Conservation (phyloP, 2,113 vertebrate genomes). For the Austrofundulus limnaeus region DNA sequence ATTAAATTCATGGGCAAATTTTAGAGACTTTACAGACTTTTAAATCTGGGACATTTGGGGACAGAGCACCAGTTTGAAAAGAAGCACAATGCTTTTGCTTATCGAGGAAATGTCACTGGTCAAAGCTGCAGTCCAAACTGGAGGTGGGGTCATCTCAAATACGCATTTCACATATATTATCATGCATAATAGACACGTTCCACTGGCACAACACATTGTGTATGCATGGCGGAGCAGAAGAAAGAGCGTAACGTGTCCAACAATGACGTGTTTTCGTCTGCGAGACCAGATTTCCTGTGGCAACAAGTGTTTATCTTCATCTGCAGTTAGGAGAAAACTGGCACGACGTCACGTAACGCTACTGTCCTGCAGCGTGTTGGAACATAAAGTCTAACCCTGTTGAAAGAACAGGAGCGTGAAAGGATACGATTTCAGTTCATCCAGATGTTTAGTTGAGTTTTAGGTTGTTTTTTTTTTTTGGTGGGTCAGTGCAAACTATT, state of each 20-base stretch:
- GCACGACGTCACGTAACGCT: no score
- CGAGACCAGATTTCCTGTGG: neutral
- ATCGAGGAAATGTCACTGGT: constrained; percentile 42
- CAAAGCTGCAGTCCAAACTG: constrained; percentile 19
- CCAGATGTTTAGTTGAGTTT: no score
- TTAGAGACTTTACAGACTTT: neutral
- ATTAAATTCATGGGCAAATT: neutral
- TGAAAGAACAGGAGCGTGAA: no score
- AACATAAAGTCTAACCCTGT: no score
- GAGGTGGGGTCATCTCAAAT: constrained; percentile 42
- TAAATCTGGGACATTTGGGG: neutral
- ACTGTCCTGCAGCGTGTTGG: neutral
- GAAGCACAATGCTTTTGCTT: constrained; percentile 42
- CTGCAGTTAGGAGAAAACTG: neutral
- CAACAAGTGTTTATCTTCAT: neutral
- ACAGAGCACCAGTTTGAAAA: constrained; percentile 17
- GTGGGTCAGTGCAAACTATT: no score
- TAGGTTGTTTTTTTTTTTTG: no score
- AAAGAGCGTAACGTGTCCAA: constrained; percentile 2
- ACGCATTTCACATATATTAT: constrained; percentile 49
- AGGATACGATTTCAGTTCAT: no score
- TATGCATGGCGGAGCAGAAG: neutral
- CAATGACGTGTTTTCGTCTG: constrained; percentile 21
- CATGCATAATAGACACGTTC: constrained; percentile 36
- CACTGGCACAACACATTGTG: neutral